phyloP scores from a whole-genome alignment of 2,797 vertebrate genomes.

The Chelidonichthys spinosus region DNA sequence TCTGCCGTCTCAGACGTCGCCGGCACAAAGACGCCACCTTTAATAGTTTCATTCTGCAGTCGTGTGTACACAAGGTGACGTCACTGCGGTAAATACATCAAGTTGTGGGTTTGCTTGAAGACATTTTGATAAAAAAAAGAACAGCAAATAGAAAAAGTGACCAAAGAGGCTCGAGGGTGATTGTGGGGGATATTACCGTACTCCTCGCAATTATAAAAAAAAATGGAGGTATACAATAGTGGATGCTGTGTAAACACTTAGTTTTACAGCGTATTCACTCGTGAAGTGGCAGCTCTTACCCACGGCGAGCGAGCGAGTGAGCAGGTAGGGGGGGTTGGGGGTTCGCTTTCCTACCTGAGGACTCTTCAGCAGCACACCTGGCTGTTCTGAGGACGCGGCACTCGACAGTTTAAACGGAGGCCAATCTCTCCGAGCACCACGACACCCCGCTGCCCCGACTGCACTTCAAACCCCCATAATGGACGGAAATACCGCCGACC shows the following conservation, averaged over 20 bases:
- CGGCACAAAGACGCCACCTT: conserved; percentile 16
- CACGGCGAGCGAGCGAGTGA: conserved; percentile 14
- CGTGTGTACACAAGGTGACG: not conserved
- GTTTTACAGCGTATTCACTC: conserved; percentile 16
- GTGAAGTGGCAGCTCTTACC: conserved; percentile 33
- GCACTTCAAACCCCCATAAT: conserved; percentile 45
- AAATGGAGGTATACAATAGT: not conserved
- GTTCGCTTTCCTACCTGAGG: conserved; percentile 29
- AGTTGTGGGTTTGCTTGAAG: conserved; percentile 9
- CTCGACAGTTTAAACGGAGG: conserved; percentile 54
- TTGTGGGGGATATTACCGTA: not conserved
- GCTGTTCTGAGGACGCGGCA: conserved; percentile 12
- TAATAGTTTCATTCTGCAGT: not conserved
- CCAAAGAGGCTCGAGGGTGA: conserved; percentile 1
- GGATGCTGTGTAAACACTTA: not conserved
- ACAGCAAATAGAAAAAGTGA: conserved; percentile 12
- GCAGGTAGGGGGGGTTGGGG: conserved; percentile 14
- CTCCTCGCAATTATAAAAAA: not conserved
- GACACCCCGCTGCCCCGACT: conserved; percentile 32
- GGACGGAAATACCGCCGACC: conserved; percentile 31
- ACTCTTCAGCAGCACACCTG: conserved; percentile 53
- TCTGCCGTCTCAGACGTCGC: not conserved
- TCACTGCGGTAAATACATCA: conserved; percentile 10
- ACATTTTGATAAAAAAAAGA: conserved; percentile 7
- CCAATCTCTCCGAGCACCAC: conserved; percentile 38